These are phyloP conservation scores for Cyrtonyx montezumae DNA, from an alignment of 2,113 vertebrate genomes.

Conservation along the genomic window DNA sequence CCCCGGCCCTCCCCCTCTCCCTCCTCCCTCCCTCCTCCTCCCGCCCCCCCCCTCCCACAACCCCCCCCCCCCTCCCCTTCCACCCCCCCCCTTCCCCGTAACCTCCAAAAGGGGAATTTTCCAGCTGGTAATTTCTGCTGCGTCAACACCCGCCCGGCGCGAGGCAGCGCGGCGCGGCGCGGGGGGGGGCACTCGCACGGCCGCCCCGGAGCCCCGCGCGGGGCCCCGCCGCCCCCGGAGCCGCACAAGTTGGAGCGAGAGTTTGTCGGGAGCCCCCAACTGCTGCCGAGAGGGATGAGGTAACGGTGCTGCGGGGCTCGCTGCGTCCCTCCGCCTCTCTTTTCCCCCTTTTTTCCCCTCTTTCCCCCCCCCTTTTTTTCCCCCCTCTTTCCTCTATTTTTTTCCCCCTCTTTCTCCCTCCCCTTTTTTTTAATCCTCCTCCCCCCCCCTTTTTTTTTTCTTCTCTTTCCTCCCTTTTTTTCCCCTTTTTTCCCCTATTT, in stretches of 20 bases:
- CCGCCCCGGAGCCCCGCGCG: too few species aligned
- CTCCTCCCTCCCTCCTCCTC: too few species aligned
- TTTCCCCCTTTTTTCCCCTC: too few species aligned
- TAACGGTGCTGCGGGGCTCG: not conserved
- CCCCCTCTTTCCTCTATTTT: not conserved
- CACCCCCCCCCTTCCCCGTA: constrained; percentile 75
- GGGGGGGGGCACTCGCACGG: too few species aligned
- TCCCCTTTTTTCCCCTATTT: not conserved
- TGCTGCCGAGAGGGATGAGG: constrained; percentile 59
- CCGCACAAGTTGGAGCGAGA: constrained; percentile 67
- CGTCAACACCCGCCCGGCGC: constrained; percentile 83
- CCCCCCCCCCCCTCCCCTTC: constrained; percentile 27
- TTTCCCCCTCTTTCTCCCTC: too few species aligned
- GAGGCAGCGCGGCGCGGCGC: too few species aligned
- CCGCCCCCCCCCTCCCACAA: not conserved
- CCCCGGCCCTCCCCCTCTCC: too few species aligned
- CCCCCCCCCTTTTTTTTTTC: too few species aligned
- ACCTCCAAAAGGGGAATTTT: constrained; percentile 91
- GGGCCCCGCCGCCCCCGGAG: too few species aligned
- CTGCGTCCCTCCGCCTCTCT: too few species aligned
- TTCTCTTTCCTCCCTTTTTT: not conserved
- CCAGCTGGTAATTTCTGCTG: constrained; percentile 95
- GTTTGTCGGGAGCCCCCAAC: constrained; percentile 52
- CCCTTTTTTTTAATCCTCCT: too few species aligned
- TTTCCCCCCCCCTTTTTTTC: too few species aligned